Evolutionary conservation across 2,888 invertebrate species (phyloP).

Genomic region (Carabus problematicus): DNA sequence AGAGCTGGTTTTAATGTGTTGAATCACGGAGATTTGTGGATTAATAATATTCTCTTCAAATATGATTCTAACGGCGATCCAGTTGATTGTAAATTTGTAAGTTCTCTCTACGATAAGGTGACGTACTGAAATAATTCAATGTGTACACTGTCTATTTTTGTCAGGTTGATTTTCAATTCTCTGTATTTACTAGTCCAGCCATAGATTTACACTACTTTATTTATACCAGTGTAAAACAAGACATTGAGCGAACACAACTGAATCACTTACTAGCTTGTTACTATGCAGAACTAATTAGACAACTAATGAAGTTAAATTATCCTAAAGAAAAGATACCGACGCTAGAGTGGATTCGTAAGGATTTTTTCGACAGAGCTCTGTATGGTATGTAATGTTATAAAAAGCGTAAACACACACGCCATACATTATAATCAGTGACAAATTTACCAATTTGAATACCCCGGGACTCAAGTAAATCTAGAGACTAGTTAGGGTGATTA

Average conservation of each 20-base stretch:
- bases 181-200: slow-evolving; percentile 57
- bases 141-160: slow-evolving; percentile 55
- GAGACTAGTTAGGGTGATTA: not conserved
- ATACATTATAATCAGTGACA: not conserved
- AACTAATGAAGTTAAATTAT: slow-evolving; percentile 51
- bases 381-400: slow-evolving; percentile 49
- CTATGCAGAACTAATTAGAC: slow-evolving; percentile 51
- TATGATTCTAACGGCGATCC: slow-evolving; percentile 56
- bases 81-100: slow-evolving; percentile 58
- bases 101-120: slow-evolving; percentile 45
- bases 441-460: not conserved
- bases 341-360: slow-evolving; percentile 51
- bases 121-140: not conserved
- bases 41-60: slow-evolving; percentile 63
- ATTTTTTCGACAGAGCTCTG: slow-evolving; percentile 52
- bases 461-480: not conserved
- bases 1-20: slow-evolving; percentile 58
- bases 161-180: slow-evolving; percentile 62
- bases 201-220: slow-evolving; percentile 60
- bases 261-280: slow-evolving; percentile 51
- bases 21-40: slow-evolving; percentile 64
- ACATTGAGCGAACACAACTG: slow-evolving; percentile 45
- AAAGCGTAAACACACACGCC: not conserved
- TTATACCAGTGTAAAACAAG: slow-evolving; percentile 56
- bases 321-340: slow-evolving; percentile 53